phyloP scores from a whole-genome alignment of 2,888 invertebrate genomes.

The Pristionchus fissidentatus region DNA sequence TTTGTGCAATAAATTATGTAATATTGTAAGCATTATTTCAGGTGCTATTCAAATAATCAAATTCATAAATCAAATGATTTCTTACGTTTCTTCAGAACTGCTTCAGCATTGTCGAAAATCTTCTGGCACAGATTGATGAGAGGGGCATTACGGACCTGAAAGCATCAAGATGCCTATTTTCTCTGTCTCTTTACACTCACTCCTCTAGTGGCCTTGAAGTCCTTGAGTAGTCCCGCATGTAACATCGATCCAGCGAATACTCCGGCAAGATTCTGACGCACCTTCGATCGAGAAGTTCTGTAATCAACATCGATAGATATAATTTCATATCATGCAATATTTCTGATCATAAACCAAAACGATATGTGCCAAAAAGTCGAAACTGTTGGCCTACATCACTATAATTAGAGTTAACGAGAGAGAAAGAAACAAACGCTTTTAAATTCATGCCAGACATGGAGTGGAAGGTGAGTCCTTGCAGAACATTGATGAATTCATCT shows the following conservation, averaged over 20 bases:
- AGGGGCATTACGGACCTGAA: not conserved
- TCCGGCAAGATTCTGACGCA: not conserved
- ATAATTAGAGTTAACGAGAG: too few species aligned
- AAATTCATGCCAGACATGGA: too few species aligned
- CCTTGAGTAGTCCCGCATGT: not conserved
- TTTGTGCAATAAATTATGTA: not conserved
- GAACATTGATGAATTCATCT: too few species aligned
- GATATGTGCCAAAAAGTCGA: too few species aligned
- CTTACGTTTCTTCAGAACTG: not conserved
- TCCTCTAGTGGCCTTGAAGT: not conserved
- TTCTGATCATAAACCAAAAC: too few species aligned
- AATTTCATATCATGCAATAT: not conserved
- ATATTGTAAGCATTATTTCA: too few species aligned
- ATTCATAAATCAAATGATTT: not conserved
- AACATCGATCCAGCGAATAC: slow-evolving; percentile 8
- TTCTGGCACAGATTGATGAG: not conserved
- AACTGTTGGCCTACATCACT: not conserved
- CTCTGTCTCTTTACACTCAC: not conserved
- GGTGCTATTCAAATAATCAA: not conserved
- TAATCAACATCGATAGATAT: not conserved
- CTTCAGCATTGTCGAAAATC: not conserved
- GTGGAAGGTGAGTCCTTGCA: too few species aligned
- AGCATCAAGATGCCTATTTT: not conserved
- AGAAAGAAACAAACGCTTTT: too few species aligned
- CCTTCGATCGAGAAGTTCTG: not conserved